Evolutionary conservation across 2,888 invertebrate species (phyloP).

Genomic region (Gibbula magus): DNA sequence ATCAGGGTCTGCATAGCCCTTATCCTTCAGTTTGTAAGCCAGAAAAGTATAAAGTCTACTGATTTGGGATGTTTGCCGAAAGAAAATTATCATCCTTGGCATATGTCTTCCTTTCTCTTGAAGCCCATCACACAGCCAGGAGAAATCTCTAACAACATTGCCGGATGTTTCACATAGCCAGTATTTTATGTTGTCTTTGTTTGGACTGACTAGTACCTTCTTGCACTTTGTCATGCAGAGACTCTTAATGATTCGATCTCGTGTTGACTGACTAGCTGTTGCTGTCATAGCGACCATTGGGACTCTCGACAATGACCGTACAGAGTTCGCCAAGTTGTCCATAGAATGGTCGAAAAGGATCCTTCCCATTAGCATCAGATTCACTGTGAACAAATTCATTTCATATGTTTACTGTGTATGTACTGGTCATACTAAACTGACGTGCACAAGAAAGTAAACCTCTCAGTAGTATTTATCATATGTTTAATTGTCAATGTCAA

Average conservation of each 20-base stretch:
- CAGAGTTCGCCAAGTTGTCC: background rate
- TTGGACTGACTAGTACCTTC: slow-evolving; percentile 27
- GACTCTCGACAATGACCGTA: background rate
- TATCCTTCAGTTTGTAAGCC: background rate
- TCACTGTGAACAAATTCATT: too few species aligned
- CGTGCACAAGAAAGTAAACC: too few species aligned
- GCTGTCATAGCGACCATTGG: slow-evolving; percentile 13
- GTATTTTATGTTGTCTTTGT: slow-evolving; percentile 28
- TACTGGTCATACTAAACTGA: too few species aligned
- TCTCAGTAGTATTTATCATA: too few species aligned
- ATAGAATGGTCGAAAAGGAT: background rate
- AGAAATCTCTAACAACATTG: slow-evolving; percentile 14
- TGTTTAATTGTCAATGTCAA: too few species aligned
- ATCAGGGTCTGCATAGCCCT: slow-evolving; percentile 16
- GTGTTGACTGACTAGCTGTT: slow-evolving; percentile 22
- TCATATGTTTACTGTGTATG: too few species aligned
- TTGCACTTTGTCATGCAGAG: slow-evolving; percentile 22
- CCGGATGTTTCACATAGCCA: background rate
- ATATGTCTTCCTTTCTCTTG: slow-evolving; percentile 2
- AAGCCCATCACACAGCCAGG: slow-evolving; percentile 16
- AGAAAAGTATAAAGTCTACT: background rate
- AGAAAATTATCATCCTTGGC: slow-evolving; percentile 22
- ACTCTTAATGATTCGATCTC: background rate
- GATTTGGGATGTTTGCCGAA: slow-evolving; percentile 12
- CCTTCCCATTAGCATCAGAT: too few species aligned